phyloP scores from a whole-genome alignment of 1,140 invertebrate genomes.

The Leptestheria dahalacensis region DNA sequence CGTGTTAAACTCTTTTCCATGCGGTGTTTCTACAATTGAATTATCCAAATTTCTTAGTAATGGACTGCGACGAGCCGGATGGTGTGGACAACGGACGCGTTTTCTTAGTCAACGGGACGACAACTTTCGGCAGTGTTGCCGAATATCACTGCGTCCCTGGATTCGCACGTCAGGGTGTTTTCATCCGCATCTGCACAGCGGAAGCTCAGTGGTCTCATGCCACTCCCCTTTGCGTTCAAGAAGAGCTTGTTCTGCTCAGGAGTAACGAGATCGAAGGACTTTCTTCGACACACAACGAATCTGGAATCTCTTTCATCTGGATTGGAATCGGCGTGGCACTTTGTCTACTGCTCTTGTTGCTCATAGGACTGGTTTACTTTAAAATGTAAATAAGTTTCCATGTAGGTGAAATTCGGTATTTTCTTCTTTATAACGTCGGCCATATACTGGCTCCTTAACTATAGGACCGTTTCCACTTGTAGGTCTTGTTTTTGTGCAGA shows the following conservation, averaged over 20 bases:
- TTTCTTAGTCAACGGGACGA: constrained; percentile 68
- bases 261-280: not conserved
- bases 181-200: constrained; percentile 62
- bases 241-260: constrained; percentile 16
- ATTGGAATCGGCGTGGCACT: constrained; percentile 31
- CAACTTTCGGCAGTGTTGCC: constrained; percentile 58
- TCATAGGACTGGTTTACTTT: constrained; percentile 25
- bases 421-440: too few species aligned
- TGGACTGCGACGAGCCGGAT: constrained; percentile 63
- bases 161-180: constrained; percentile 62
- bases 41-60: not conserved
- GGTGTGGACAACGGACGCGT: constrained; percentile 67
- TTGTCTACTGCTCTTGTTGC: constrained; percentile 26
- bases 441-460: too few species aligned
- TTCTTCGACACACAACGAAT: not conserved
- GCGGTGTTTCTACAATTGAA: too few species aligned
- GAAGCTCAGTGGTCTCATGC: constrained; percentile 69
- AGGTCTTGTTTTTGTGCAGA: too few species aligned
- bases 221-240: constrained; percentile 55
- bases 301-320: constrained; percentile 16
- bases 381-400: constrained; percentile 24
- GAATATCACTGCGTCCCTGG: constrained; percentile 79
- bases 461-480: too few species aligned
- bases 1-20: too few species aligned
- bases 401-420: not conserved